phyloP scores from a whole-genome alignment of 2,797 vertebrate species.

The Sitta carolinensis region DNA sequence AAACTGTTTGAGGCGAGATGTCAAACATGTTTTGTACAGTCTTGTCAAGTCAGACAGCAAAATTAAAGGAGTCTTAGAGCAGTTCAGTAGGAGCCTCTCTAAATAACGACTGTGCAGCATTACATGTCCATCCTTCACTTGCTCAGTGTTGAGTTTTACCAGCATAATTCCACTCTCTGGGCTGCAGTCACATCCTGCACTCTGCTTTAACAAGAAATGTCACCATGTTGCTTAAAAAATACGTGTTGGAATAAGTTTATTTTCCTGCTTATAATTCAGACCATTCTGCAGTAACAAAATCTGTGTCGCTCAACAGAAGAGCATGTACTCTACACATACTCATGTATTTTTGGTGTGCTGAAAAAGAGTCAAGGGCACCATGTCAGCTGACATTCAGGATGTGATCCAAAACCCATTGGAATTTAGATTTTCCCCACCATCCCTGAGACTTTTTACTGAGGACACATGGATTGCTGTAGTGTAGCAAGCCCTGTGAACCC shows the following conservation, averaged over 20 bases:
- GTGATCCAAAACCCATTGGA: background rate
- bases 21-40: background rate
- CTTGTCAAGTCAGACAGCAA: background rate
- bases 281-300: background rate
- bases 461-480: background rate
- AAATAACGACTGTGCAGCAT: background rate
- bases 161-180: background rate
- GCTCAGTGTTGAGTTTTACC: background rate
- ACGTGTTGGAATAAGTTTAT: background rate
- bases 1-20: background rate
- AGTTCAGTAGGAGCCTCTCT: background rate
- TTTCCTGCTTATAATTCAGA: background rate
- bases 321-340: background rate
- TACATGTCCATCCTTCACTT: background rate
- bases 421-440: background rate
- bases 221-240: background rate
- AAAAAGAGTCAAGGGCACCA: background rate
- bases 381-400: background rate
- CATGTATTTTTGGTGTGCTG: background rate
- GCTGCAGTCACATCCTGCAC: background rate
- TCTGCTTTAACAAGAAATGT: background rate
- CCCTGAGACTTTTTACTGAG: background rate
- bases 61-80: background rate
- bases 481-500: background rate
- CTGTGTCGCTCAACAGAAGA: background rate